phyloP scores from a whole-genome alignment of 2,797 vertebrate species.

The Eleutherodactylus coqui region DNA sequence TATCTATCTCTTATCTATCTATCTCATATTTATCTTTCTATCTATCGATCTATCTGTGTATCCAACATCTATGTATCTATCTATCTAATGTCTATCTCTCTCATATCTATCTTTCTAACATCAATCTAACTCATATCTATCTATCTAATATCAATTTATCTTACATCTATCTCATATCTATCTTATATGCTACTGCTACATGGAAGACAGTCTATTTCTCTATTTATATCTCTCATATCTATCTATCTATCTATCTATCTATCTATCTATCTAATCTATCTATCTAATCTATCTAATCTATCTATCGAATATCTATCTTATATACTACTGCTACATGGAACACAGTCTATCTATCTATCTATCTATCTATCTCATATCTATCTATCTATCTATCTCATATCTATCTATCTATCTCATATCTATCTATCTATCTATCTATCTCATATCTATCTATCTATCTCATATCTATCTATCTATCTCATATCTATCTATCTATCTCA shows the following conservation, averaged over 20 bases:
- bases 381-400: slow-evolving; percentile 1
- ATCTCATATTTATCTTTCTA: background rate
- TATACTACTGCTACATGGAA: too few relatives aligned
- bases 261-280: background rate
- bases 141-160: background rate
- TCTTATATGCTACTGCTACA: too few relatives aligned
- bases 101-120: background rate
- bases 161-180: background rate
- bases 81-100: background rate
- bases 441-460: background rate
- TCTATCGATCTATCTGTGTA: background rate
- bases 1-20: background rate
- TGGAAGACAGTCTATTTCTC: background rate
- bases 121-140: background rate
- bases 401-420: background rate
- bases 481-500: background rate
- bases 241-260: background rate
- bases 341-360: background rate
- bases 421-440: background rate
- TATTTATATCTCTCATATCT: background rate
- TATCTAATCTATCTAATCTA: background rate
- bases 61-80: background rate
- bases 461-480: background rate
- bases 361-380: background rate
- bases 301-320: background rate